A percentile compares a stretch with the other conserved stretches of the same genome.
Evolutionary conservation across 2,797 vertebrate species (phyloP).

Genomic region (Hydrocynus forskahlii): DNA sequence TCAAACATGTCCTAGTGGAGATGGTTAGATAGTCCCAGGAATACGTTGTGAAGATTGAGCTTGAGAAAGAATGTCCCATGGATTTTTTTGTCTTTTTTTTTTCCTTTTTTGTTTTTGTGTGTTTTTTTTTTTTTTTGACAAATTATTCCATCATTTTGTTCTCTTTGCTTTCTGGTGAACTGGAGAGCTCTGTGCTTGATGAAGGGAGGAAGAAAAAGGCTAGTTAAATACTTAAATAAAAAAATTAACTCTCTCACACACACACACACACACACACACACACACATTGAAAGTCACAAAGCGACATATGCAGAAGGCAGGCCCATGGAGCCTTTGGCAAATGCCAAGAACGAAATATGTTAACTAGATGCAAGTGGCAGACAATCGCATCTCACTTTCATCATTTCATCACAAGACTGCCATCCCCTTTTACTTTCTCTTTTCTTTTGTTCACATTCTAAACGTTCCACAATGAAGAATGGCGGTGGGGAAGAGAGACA

Average conservation of each 20-base stretch:
- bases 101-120: slow-evolving; percentile 18
- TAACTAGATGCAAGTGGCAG: slow-evolving; percentile 29
- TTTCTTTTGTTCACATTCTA: slow-evolving; percentile 1
- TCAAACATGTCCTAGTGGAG: slow-evolving; percentile 39
- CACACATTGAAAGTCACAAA: not conserved
- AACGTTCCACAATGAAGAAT: slow-evolving; percentile 36
- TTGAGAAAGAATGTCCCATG: slow-evolving; percentile 39
- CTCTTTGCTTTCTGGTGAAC: slow-evolving; percentile 49
- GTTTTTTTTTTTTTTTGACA: slow-evolving; percentile 28
- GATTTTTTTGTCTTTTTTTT: slow-evolving; percentile 20
- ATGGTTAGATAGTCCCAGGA: slow-evolving; percentile 32
- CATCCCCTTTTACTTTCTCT: not conserved
- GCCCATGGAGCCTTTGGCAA: slow-evolving; percentile 23
- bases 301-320: not conserved
- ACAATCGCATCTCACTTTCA: slow-evolving; percentile 18
- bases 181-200: slow-evolving; percentile 32
- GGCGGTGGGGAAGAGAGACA: slow-evolving; percentile 25
- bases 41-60: slow-evolving; percentile 36
- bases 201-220: not conserved
- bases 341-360: slow-evolving; percentile 26
- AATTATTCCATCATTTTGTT: slow-evolving; percentile 37
- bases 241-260: too few relatives aligned
- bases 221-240: slow-evolving; percentile 20
- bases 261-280: too few relatives aligned
- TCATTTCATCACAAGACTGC: slow-evolving; percentile 34